phyloP scores from a whole-genome alignment of 2,888 invertebrate genomes.

The Limulus polyphemus region DNA sequence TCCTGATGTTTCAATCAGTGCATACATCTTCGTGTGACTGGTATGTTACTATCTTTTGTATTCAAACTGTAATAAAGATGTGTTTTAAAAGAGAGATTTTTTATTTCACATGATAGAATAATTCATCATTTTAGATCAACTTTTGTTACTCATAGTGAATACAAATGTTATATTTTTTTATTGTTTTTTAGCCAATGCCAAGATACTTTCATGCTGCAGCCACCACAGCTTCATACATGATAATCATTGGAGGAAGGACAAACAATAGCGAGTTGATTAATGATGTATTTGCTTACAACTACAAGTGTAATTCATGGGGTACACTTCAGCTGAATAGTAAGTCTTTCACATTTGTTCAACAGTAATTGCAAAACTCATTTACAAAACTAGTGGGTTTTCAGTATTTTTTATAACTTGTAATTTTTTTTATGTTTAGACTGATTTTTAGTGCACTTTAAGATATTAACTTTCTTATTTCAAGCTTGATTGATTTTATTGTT shows the following conservation, averaged over 20 bases:
- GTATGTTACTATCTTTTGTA: background rate
- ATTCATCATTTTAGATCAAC: no score
- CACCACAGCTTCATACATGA: slow-evolving; percentile 76
- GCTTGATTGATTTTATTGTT: no score
- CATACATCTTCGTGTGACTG: no score
- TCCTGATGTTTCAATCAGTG: no score
- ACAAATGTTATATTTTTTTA: slow-evolving; percentile 1
- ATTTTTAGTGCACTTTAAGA: no score
- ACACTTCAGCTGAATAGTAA: slow-evolving; percentile 19
- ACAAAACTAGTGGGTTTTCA: no score
- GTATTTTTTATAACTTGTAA: no score
- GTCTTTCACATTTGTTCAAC: background rate
- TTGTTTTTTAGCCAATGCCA: slow-evolving; percentile 49
- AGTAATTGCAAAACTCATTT: no score
- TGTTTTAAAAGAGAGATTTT: background rate
- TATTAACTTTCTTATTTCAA: no score
- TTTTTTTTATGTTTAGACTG: no score
- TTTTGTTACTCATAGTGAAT: no score
- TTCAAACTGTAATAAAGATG: background rate
- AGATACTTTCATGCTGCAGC: slow-evolving; percentile 80
- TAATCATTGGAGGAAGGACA: slow-evolving; percentile 73
- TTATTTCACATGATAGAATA: background rate
- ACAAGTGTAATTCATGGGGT: slow-evolving; percentile 26
- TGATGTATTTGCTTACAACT: slow-evolving; percentile 22
- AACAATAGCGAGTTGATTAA: slow-evolving; percentile 32